Base-by-base conservation (phyloP, 2,888 invertebrate species). In the Caenorhabditis virilis region DNA sequence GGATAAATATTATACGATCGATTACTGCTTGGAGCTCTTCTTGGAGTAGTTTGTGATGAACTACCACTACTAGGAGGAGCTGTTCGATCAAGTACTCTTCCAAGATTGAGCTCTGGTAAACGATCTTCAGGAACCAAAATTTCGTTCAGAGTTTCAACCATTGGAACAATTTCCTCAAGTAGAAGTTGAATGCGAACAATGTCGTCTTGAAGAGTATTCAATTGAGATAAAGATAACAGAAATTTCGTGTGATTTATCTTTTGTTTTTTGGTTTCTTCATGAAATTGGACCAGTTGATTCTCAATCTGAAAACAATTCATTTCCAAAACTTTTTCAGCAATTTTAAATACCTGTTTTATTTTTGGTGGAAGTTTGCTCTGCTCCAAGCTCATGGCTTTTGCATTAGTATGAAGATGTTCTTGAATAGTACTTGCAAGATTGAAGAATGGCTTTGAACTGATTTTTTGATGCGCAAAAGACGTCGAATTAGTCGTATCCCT, bases 91-190 rank as follows among this genome's bases (percentile, higher is more conserved):
- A 72, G 63, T 6, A 72, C 66, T 15, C 45, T 39, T 11, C 63
- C 59, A 27, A 74, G 62, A 22, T 74, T 63, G 22, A 80, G 55
- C 15, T 59, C 53, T 1, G 78, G 75, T 11, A 80, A 69, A n/a
- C 75, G 76, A 2, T 78, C 72, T n/a, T 65, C 60, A 1, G 67
- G 69, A 0, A 68, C 58, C 9, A 80, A 59, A n/a, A 80, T 54
- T 46, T 78, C 74, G 50, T 80, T 80, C 13, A 80, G 53, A 0
- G 71, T 69, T 51, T 78, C 72, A 2, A 74, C 65, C 7, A 62
- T 58, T 15, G 74, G 71, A 6, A 74, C 65, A 7, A 80, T 54
- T 26, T 79, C 77, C 36, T 70, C 69, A 16, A 80, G 64, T 1
- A 71, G 45, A 11, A 61, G 36, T 76, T 80, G 65, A 47, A 71